Base-by-base conservation (phyloP, 2,888 invertebrate genomes). In the Pyrocoelia pectoralis region DNA sequence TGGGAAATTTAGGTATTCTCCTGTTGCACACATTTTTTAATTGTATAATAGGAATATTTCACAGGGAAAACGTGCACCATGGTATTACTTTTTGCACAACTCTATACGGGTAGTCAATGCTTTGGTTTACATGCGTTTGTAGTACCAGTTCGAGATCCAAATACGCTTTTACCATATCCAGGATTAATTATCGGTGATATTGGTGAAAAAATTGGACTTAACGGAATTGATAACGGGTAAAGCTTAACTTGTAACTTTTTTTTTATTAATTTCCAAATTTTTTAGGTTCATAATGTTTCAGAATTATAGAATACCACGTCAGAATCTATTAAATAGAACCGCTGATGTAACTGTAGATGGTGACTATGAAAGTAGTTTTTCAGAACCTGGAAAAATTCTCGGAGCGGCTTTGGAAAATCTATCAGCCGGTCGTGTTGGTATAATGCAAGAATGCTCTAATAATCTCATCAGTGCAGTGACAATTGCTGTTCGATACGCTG, bases 141-240 rank as follows among this genome's bases (percentile, higher is more conserved):
- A 41, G 93, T 95, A 49, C 95, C 94, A 1, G 85, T 97, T 51
- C 84, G 95, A 51, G 88, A 94, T 79, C 91, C 92, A 0, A 86
- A 86, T 71, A 93, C 93, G 0, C 80, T 94, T 73, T 82, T 88
- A 70, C 87, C 93, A 0, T 92, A 89, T 79, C 93, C 94, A 0
- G 96, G 96, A 0, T 87, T 97, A 8, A 86, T 90, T 10, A 90
- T 97, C 0, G 96, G 95, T 0, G 97, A 97, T 75, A 93, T 97
- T 86, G 97, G 97, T 0, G 93, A 93, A 79, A 97, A 97, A 83
- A 87, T 93, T 50, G 97, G 96, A 6, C 86, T 95, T 52, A 92
- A 96, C 78, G 96, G 95, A 2, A 89, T 96, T 63, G 97, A 97
- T 80, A 97, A 97, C 81, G 97, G 97, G 89, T 91, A 43, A 15